phyloP scores from a whole-genome alignment of 2,797 vertebrate genomes.

The Chelonia mydas region DNA sequence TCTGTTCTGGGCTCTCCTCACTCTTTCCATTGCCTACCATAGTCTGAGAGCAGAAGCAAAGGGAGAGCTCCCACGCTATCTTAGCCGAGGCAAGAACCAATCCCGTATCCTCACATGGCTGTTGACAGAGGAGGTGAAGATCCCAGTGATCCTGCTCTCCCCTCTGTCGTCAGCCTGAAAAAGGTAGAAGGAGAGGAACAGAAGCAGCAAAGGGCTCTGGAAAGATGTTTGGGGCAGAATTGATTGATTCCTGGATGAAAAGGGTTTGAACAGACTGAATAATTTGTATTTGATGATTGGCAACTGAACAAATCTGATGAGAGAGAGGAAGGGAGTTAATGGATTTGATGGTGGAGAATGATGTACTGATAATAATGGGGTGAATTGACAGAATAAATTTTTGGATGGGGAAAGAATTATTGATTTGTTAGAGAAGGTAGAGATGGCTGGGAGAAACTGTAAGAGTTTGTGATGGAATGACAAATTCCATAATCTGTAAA shows the following conservation, averaged over 20 bases:
- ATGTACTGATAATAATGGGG: constrained; percentile 27
- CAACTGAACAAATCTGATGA: constrained; percentile 14
- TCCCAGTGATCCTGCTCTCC: constrained; percentile 13
- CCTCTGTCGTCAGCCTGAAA: background rate
- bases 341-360: constrained; percentile 27
- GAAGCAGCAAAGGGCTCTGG: constrained; percentile 10
- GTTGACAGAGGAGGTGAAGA: constrained; percentile 21
- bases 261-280: constrained; percentile 29
- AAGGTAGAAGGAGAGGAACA: constrained; percentile 30
- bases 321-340: constrained; percentile 41
- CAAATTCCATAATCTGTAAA: background rate
- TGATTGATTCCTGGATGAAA: constrained; percentile 35
- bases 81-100: constrained; percentile 8
- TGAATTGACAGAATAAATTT: constrained; percentile 11
- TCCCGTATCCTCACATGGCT: background rate
- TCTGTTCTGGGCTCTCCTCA: constrained; percentile 18
- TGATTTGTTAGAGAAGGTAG: constrained; percentile 34
- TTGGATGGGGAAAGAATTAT: background rate
- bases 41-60: constrained; percentile 32
- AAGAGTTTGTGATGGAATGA: background rate
- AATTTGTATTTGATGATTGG: constrained; percentile 55
- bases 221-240: background rate
- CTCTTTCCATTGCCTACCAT: background rate
- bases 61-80: constrained; percentile 3
- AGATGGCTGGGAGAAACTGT: constrained; percentile 1